A percentile compares a stretch with the other conserved stretches of the same genome.
Evolutionary conservation across 2,797 vertebrate genomes (phyloP).

Genomic region (Nannoperca obscura): DNA sequence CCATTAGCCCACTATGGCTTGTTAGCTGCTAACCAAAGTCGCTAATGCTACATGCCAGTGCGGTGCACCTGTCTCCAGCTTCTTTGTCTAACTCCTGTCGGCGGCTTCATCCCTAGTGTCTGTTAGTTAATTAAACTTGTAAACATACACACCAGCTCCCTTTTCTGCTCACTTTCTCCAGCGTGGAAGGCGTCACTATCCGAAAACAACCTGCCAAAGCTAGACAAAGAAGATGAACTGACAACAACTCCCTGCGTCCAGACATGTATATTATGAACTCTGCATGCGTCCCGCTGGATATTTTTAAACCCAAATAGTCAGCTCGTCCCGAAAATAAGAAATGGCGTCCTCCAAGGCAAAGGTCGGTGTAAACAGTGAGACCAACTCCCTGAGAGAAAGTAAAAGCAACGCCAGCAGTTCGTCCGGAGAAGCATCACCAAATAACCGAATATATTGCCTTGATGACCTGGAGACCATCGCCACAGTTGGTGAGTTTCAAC

Average conservation of each 20-base stretch:
- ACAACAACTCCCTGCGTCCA: not conserved
- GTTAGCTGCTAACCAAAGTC: slow-evolving; percentile 45
- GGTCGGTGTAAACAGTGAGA: slow-evolving; percentile 68
- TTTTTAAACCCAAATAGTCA: slow-evolving; percentile 12
- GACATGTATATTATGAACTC: slow-evolving; percentile 41
- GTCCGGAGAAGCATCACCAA: slow-evolving; percentile 60
- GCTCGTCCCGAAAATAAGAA: not conserved
- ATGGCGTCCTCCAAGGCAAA: slow-evolving; percentile 85
- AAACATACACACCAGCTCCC: not conserved
- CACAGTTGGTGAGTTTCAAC: slow-evolving; percentile 88
- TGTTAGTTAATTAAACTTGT: no score
- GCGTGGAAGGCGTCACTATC: not conserved
- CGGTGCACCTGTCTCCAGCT: slow-evolving; percentile 63
- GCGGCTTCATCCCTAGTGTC: accelerated
- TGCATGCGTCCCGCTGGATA: slow-evolving; percentile 22
- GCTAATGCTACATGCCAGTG: slow-evolving; percentile 34
- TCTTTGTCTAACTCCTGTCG: slow-evolving; percentile 42
- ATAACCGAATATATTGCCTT: slow-evolving; percentile 78
- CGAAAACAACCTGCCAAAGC: not conserved
- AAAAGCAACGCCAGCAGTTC: slow-evolving; percentile 60
- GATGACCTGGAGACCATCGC: slow-evolving; percentile 92
- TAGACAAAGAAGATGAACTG: slow-evolving; percentile 48
- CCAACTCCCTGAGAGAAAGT: slow-evolving; percentile 67
- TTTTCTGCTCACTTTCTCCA: not conserved
- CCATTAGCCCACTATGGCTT: slow-evolving; percentile 15